These are phyloP conservation scores for Seira ritae DNA, from an alignment of 2,888 invertebrate species.

Conservation along the genomic window DNA sequence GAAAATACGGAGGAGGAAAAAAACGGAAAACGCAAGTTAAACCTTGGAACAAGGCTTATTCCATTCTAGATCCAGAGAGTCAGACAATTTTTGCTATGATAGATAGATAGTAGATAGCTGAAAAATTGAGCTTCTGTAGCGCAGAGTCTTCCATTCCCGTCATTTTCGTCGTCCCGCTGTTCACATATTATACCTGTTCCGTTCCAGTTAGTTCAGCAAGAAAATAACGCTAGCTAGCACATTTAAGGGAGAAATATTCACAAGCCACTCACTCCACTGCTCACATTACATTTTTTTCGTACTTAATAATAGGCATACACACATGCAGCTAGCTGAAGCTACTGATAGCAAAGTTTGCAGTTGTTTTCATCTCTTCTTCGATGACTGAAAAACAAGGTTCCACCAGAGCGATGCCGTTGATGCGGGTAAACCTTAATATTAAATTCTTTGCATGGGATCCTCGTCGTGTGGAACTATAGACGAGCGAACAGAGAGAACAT, in stretches of 20 bases:
- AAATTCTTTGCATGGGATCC: conserved; percentile 32
- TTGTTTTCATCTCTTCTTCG: background rate
- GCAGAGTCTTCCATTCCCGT: background rate
- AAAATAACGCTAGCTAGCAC: background rate
- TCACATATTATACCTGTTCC: conserved; percentile 10
- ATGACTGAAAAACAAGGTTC: background rate
- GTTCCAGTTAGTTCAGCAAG: background rate
- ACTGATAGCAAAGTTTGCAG: conserved; percentile 13
- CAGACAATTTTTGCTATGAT: background rate
- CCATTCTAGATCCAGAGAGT: background rate
- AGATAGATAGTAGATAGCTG: background rate
- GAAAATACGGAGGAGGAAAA: conserved; percentile 22
- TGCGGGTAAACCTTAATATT: conserved; percentile 55
- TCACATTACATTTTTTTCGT: conserved; percentile 10
- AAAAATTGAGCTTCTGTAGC: background rate
- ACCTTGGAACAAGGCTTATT: background rate
- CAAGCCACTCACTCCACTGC: background rate
- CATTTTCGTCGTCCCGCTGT: conserved; percentile 7
- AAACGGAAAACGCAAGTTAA: conserved; percentile 20
- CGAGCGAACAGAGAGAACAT: background rate
- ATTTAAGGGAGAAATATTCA: background rate
- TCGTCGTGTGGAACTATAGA: conserved; percentile 1
- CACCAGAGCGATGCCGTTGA: conserved; percentile 29
- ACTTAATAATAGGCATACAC: background rate
- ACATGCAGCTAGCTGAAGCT: background rate